These are phyloP conservation scores for Plebejus argus DNA, from an alignment of 2,888 invertebrate species.

Conservation along the genomic window DNA sequence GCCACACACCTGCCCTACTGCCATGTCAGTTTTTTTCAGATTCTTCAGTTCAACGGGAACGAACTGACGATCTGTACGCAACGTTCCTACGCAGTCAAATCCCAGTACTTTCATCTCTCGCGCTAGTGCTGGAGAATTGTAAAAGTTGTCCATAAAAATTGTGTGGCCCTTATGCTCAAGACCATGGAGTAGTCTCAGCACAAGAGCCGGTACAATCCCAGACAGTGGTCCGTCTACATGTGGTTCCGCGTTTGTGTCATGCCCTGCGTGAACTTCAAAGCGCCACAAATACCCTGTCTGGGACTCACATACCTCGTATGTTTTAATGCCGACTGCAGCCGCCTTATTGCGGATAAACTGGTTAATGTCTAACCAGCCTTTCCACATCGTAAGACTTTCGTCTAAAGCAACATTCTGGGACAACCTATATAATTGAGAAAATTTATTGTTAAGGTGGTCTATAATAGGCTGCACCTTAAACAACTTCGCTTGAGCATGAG, in stretches of 20 bases:
- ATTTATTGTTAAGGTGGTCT: slow-evolving; percentile 38
- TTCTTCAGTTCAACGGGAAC: too few relatives aligned
- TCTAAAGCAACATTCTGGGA: too few relatives aligned
- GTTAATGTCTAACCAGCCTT: slow-evolving; percentile 45
- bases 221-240: slow-evolving; percentile 36
- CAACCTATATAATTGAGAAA: slow-evolving; percentile 37
- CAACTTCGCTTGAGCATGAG: too few relatives aligned
- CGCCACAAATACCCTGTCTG: slow-evolving; percentile 30
- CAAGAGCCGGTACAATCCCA: slow-evolving; percentile 35
- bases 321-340: slow-evolving; percentile 39
- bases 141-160: slow-evolving; percentile 41
- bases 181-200: slow-evolving; percentile 37
- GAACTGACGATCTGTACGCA: too few relatives aligned
- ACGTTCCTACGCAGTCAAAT: too few relatives aligned
- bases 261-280: slow-evolving; percentile 35
- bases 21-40: too few relatives aligned
- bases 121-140: not conserved
- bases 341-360: slow-evolving; percentile 41
- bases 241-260: too few relatives aligned
- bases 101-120: too few relatives aligned
- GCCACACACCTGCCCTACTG: too few relatives aligned
- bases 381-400: slow-evolving; percentile 45
- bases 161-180: slow-evolving; percentile 41
- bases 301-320: slow-evolving; percentile 39
- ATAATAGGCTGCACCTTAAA: slow-evolving; percentile 38